Conservation (phyloP, 2,113 vertebrate genomes). For the Antigone vipio region DNA sequence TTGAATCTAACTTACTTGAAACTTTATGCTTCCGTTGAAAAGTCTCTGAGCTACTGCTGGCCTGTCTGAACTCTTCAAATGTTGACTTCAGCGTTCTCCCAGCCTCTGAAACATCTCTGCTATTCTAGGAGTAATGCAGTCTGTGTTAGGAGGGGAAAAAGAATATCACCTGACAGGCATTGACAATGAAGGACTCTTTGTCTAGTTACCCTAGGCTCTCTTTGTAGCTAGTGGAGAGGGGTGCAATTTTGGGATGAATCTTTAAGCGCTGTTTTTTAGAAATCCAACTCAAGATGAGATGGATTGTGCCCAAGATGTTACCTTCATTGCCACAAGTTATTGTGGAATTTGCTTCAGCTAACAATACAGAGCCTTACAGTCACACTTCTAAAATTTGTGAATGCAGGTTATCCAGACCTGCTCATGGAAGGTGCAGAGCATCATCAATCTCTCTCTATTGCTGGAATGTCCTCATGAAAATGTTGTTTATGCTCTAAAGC, state of each 20-base stretch:
- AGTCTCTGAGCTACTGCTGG: neutral
- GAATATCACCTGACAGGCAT: neutral
- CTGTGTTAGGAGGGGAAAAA: rapidly evolving
- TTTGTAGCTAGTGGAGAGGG: neutral
- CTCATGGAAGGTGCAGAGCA: neutral
- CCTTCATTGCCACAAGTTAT: neutral
- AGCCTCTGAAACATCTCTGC: neutral
- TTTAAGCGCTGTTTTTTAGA: neutral
- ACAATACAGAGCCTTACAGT: neutral
- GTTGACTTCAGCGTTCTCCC: neutral
- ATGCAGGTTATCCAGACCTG: neutral
- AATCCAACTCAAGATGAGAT: rapidly evolving
- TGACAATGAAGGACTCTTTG: neutral
- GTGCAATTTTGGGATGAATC: neutral
- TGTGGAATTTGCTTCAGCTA: neutral
- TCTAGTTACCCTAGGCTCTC: neutral
- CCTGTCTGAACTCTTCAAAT: neutral
- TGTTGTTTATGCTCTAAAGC: neutral
- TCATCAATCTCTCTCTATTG: neutral
- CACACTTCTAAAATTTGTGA: neutral
- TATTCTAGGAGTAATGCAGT: neutral
- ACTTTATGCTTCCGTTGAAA: neutral
- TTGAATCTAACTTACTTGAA: neutral
- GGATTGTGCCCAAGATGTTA: neutral
- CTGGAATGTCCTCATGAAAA: neutral